Evolutionary conservation across 1,140 invertebrate genomes (phyloP).

Genomic region (Phthorimaea operculella): DNA sequence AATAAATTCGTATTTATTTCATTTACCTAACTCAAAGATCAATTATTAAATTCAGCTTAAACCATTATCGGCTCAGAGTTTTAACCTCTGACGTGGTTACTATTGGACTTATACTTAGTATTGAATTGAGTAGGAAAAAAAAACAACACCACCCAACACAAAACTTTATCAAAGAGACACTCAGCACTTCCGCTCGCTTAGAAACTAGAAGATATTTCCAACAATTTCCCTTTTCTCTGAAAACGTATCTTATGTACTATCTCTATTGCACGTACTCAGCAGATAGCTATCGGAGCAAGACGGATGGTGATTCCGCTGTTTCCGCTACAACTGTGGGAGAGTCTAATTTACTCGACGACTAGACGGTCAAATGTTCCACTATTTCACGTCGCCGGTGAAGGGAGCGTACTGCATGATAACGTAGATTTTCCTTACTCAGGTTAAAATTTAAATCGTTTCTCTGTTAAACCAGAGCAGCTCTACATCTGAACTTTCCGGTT

Average conservation of each 20-base stretch:
- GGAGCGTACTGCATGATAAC: neutral
- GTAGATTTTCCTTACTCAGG: neutral
- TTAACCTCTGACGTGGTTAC: no score
- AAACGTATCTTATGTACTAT: neutral
- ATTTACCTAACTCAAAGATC: no score
- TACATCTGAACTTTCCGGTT: no score
- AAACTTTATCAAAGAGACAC: no score
- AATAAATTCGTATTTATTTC: no score
- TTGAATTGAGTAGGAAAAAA: no score
- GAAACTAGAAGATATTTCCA: neutral
- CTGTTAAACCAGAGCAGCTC: no score
- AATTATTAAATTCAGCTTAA: no score
- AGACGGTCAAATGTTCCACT: constrained; percentile 29
- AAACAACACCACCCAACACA: no score
- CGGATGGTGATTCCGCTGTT: constrained; percentile 33
- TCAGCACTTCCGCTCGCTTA: neutral
- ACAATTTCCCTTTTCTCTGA: neutral
- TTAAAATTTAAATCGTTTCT: no score
- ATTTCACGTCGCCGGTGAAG: constrained; percentile 18
- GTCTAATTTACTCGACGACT: constrained; percentile 35
- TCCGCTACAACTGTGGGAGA: constrained; percentile 27
- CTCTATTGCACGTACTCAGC: constrained; percentile 28
- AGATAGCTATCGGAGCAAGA: constrained; percentile 50
- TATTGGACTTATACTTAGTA: no score
- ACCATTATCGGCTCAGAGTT: no score